Evolutionary conservation across 2,797 vertebrate genomes (phyloP), one percentile per base, ranked within the genome.

Genomic region (Spondyliosoma cantharus): DNA sequence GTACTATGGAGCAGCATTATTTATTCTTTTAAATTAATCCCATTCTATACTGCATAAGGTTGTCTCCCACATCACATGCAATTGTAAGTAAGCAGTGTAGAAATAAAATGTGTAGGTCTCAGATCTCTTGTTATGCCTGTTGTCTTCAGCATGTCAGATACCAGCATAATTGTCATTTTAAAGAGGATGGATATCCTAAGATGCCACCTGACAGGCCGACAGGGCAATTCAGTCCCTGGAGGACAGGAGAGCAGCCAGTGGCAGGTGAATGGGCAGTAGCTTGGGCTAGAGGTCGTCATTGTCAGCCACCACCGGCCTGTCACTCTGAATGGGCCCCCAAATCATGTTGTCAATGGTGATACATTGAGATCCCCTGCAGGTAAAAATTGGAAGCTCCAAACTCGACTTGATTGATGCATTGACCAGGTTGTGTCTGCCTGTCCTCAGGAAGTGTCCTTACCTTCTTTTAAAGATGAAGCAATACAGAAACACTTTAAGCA

Each of bases 321-420:
- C 90, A 87, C 82, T 89, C 63, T 43, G 82, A 87, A 89, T 82
- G 80, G 80, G 50, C 73, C 86, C 66, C 85, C 93, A 93, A 93
- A 94, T 94, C 92, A 93, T 88, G 87, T 92, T 93, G 93, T 94
- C 93, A 93, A 89, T 93, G 92, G 91, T 94, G 93, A 95, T 94
- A 83, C 88, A 93, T 93, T 24, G 83, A 91, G 85, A 92, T 91
- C 86, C 86, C 76, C 76, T 86, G 49, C 73, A 77, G 85, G 90
- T 85, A 92, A 90, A 92, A 93, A 94, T 93, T 93, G 89, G 87
- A 93, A 88, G 73, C 87, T 91, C 84, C 83, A 87, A 93, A 92
- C 87, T 88, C 50, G 68, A 37, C 56, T 84, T 94, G 93, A 95
- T 90, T 90, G 91, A 95, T 93, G 91, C 45, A 45, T 80, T 74